phyloP scores from a whole-genome alignment of 2,113 vertebrate species.

The Cheirogaleus medius region DNA sequence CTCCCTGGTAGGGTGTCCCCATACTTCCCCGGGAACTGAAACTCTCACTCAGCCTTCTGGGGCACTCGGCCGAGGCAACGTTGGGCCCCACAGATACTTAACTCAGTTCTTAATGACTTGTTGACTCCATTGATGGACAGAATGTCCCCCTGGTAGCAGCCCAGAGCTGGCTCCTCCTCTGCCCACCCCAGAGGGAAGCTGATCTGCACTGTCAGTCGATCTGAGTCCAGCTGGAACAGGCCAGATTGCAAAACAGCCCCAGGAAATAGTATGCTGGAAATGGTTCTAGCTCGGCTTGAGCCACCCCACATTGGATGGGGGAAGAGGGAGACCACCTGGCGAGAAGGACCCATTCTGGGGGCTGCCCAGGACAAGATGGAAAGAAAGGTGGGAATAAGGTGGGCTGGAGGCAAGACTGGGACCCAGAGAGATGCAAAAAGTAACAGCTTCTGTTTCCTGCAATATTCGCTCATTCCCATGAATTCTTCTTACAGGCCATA shows the following conservation, averaged over 20 bases:
- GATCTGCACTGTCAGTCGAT: neutral
- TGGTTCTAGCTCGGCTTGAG: neutral
- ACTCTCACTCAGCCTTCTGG: neutral
- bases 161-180: neutral
- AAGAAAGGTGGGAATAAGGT: no score
- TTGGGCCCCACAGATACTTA: neutral
- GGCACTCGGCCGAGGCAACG: neutral
- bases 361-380: neutral
- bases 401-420: neutral
- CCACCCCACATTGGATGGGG: neutral
- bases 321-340: neutral
- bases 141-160: neutral
- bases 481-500: neutral
- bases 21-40: rapidly evolving
- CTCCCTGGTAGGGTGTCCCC: neutral
- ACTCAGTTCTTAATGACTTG: neutral
- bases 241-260: neutral
- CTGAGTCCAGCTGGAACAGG: neutral
- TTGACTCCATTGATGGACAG: conserved; percentile 14
- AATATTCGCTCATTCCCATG: neutral
- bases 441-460: neutral
- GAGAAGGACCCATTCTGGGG: neutral
- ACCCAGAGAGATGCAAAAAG: neutral
- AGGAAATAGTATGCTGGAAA: neutral
- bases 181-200: neutral